These are phyloP conservation scores for Drosophila carrolli DNA, from an alignment of 1,140 invertebrate genomes.

Conservation along the genomic window DNA sequence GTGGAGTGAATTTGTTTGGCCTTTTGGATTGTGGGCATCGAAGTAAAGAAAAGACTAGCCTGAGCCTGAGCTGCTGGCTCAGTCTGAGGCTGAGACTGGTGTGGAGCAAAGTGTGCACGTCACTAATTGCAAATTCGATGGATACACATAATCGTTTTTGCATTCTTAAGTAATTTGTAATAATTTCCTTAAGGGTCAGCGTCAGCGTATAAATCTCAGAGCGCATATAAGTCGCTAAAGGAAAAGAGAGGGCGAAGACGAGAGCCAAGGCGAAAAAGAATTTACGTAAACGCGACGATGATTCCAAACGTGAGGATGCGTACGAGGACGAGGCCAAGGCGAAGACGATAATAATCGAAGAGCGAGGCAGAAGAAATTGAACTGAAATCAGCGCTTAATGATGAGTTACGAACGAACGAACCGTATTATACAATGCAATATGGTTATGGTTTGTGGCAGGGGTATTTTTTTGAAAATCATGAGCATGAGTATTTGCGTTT, in stretches of 20 bases:
- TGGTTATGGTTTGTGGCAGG: conserved; percentile 28
- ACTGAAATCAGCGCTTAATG: conserved; percentile 75
- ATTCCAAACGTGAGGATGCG: conserved; percentile 31
- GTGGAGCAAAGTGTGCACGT: conserved; percentile 77
- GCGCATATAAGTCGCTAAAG: conserved; percentile 59
- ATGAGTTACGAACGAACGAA: conserved; percentile 68
- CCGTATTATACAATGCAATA: conserved; percentile 59
- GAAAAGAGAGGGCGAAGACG: conserved; percentile 39
- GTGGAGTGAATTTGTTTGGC: conserved; percentile 49
- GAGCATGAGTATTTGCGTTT: not conserved
- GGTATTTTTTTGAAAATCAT: not conserved
- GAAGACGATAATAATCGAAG: conserved; percentile 71
- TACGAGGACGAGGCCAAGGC: conserved; percentile 15
- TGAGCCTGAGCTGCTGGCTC: conserved; percentile 11
- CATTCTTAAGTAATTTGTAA: conserved; percentile 85
- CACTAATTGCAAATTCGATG: conserved; percentile 84
- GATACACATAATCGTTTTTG: conserved; percentile 85
- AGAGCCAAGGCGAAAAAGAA: conserved; percentile 35
- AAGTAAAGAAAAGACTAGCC: conserved; percentile 21
- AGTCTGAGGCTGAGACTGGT: conserved; percentile 24
- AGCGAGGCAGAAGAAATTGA: conserved; percentile 63
- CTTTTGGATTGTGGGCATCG: conserved; percentile 35
- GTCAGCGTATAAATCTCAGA: conserved; percentile 77
- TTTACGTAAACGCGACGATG: conserved; percentile 60
- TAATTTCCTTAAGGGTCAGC: conserved; percentile 84